Evolutionary conservation across 35 echinoderm and acorn worm species (phyloP).

Genomic region (Diadema setosum): DNA sequence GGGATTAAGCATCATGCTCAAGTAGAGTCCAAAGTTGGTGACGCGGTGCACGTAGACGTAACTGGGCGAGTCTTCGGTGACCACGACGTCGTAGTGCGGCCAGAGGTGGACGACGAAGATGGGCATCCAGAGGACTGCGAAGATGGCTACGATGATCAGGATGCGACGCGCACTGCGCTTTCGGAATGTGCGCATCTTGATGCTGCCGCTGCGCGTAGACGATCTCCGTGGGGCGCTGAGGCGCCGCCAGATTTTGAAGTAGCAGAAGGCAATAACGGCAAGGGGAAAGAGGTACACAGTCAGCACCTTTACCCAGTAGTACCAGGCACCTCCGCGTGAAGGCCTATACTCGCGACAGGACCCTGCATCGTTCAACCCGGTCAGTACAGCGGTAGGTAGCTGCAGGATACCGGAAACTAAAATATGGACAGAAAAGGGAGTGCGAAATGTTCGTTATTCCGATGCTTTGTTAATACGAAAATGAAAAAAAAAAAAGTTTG

Average conservation of each 20-base stretch:
- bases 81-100: neutral
- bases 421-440: no score
- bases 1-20: slow-evolving; percentile 11
- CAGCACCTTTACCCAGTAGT: neutral
- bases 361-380: neutral
- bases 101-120: slow-evolving; percentile 3
- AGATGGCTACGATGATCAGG: neutral
- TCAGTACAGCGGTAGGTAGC: neutral
- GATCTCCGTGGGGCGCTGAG: neutral
- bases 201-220: neutral
- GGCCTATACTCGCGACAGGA: neutral
- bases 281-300: neutral
- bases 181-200: slow-evolving; percentile 5
- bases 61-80: neutral
- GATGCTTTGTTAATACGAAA: no score
- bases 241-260: neutral
- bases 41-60: slow-evolving; percentile 8
- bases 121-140: neutral
- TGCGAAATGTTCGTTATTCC: no score
- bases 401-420: neutral
- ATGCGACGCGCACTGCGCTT: neutral
- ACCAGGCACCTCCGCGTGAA: neutral
- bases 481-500: no score
- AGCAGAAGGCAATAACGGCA: neutral
- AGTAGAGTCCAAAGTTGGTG: neutral